These are phyloP conservation scores for Latrodectus elegans DNA, from an alignment of 2,888 invertebrate species.

Conservation along the genomic window DNA sequence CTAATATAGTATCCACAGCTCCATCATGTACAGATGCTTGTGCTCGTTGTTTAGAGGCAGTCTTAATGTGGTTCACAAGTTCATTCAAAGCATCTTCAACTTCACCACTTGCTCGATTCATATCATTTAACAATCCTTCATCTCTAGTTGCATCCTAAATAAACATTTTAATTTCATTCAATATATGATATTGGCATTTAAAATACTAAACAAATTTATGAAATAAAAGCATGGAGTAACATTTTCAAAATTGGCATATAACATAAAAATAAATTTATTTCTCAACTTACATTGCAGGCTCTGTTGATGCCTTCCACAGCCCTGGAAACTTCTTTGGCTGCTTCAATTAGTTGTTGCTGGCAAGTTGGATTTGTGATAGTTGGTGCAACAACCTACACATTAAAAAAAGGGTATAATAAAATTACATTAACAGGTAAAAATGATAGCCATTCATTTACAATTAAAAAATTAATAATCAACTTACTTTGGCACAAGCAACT, in stretches of 20 bases:
- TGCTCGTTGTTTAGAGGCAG: conserved; percentile 72
- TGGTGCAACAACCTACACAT: conserved; percentile 78
- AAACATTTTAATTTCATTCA: not conserved
- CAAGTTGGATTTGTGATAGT: conserved; percentile 79
- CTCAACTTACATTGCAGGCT: conserved; percentile 80
- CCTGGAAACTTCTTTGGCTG: conserved; percentile 92
- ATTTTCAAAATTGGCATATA: not conserved
- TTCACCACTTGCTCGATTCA: conserved; percentile 88
- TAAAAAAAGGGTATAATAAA: not conserved
- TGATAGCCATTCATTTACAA: not conserved
- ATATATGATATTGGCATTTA: not conserved
- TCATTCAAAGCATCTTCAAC: conserved; percentile 92
- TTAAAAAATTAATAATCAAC: not conserved
- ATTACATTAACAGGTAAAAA: conserved; percentile 5
- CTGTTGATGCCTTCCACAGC: conserved; percentile 92
- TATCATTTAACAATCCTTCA: conserved; percentile 82
- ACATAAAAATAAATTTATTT: no score
- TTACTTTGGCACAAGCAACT: conserved; percentile 94
- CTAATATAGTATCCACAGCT: conserved; percentile 90
- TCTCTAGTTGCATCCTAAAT: conserved; percentile 79
- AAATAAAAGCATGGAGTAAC: not conserved
- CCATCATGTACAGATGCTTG: conserved; percentile 81
- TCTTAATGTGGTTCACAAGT: conserved; percentile 87
- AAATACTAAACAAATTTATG: not conserved
- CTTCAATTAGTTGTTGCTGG: conserved; percentile 91